These are phyloP conservation scores for Barbus barbus DNA, from an alignment of 2,113 vertebrate species.

Conservation along the genomic window DNA sequence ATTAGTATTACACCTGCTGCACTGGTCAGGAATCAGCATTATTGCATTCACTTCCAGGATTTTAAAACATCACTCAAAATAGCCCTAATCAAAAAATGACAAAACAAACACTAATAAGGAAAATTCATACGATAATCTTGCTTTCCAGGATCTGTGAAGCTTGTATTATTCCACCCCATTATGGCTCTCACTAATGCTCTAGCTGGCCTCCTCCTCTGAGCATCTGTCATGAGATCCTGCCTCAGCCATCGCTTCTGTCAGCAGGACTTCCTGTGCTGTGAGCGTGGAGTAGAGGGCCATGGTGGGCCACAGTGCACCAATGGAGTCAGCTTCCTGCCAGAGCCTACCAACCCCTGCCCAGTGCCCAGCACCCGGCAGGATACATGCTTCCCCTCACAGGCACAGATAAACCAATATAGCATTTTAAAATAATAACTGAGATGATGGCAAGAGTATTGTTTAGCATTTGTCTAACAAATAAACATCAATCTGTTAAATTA, in stretches of 20 bases:
- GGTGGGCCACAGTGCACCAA: conserved; percentile 52
- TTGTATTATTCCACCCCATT: conserved; percentile 31
- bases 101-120: not conserved
- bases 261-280: conserved; percentile 60
- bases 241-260: conserved; percentile 56
- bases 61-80: not conserved
- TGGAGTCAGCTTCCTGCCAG: conserved; percentile 53
- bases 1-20: not conserved
- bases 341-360: conserved; percentile 46
- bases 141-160: not conserved
- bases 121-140: not conserved
- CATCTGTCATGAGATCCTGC: conserved; percentile 56
- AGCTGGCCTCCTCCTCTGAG: conserved; percentile 52
- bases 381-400: conserved; percentile 22
- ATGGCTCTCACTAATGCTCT: conserved; percentile 34
- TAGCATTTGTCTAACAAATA: not conserved
- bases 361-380: conserved; percentile 49
- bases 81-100: not conserved
- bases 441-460: not conserved
- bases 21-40: not conserved
- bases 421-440: not conserved
- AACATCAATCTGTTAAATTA: not conserved
- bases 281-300: conserved; percentile 56
- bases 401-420: conserved; percentile 1
- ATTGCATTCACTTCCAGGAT: not conserved